Evolutionary conservation across 2,797 vertebrate genomes (phyloP).

Genomic region (Coluber constrictor): DNA sequence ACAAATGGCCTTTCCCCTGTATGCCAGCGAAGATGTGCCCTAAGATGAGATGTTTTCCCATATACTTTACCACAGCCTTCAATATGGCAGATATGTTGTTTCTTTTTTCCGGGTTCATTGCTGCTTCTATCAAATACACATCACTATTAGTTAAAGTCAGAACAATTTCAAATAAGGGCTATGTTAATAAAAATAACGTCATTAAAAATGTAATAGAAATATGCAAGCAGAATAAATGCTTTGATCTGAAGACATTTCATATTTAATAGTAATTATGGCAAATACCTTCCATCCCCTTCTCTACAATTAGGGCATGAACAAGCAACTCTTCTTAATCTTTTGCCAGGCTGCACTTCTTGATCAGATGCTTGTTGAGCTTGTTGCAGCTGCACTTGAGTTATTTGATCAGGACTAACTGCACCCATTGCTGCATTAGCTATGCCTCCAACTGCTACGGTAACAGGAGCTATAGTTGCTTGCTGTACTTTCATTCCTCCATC

Average conservation of each 20-base stretch:
- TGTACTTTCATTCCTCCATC: conserved; percentile 90
- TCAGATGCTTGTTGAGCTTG: conserved; percentile 92
- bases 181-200: conserved; percentile 30
- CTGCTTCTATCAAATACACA: conserved; percentile 78
- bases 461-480: conserved; percentile 86
- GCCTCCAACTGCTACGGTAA: conserved; percentile 91
- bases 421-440: conserved; percentile 87
- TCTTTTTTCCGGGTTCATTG: conserved; percentile 95
- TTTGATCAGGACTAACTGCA: conserved; percentile 91
- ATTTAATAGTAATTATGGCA: neutral
- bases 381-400: conserved; percentile 84
- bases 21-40: conserved; percentile 98
- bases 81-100: conserved; percentile 98
- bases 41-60: conserved; percentile 96
- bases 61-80: conserved; percentile 98
- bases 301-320: conserved; percentile 98
- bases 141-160: conserved; percentile 34
- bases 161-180: conserved; percentile 28
- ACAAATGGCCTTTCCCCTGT: conserved; percentile 98
- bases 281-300: conserved; percentile 95
- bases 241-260: conserved; percentile 13
- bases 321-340: conserved; percentile 92
- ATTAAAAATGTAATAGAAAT: neutral
- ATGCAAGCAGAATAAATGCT: neutral
- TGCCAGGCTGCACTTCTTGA: conserved; percentile 91